A percentile compares a stretch with the other conserved stretches of the same genome.
phyloP scores from a whole-genome alignment of 2,888 invertebrate genomes.

The Caradrina clavipalpis region DNA sequence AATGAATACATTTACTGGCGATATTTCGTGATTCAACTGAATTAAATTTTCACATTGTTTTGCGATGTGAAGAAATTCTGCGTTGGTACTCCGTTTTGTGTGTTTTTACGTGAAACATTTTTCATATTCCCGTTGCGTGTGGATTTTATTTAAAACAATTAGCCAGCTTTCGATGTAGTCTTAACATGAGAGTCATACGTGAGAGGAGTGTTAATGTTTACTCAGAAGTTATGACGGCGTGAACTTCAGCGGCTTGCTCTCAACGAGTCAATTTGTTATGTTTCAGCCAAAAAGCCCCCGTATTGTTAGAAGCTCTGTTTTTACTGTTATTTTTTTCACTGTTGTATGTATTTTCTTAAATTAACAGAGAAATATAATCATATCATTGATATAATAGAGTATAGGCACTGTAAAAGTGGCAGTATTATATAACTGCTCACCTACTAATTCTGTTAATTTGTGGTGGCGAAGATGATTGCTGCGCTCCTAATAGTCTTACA shows the following conservation, averaged over 20 bases:
- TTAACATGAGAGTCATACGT: not conserved
- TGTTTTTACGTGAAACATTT: not conserved
- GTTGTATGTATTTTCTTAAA: not conserved
- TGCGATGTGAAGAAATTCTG: not conserved
- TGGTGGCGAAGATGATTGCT: not conserved
- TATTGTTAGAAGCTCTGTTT: not conserved
- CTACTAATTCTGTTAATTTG: constrained; percentile 6
- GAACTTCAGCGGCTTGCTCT: not conserved
- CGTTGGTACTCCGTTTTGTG: not conserved
- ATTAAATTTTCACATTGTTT: constrained; percentile 3
- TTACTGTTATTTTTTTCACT: not conserved
- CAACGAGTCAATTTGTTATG: not conserved
- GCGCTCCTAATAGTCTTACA: constrained; percentile 7
- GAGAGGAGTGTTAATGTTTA: not conserved
- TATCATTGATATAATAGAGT: not conserved
- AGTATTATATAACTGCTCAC: not conserved
- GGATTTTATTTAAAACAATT: constrained; percentile 2
- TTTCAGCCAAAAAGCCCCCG: not conserved
- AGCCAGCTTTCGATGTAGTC: not conserved
- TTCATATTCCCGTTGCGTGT: not conserved
- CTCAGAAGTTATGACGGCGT: not conserved
- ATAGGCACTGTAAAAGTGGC: not conserved
- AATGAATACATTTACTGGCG: not conserved
- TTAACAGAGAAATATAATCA: not conserved
- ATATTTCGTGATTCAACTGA: not conserved